Base-by-base conservation (phyloP, 2,113 vertebrate genomes). In the Solea solea region DNA sequence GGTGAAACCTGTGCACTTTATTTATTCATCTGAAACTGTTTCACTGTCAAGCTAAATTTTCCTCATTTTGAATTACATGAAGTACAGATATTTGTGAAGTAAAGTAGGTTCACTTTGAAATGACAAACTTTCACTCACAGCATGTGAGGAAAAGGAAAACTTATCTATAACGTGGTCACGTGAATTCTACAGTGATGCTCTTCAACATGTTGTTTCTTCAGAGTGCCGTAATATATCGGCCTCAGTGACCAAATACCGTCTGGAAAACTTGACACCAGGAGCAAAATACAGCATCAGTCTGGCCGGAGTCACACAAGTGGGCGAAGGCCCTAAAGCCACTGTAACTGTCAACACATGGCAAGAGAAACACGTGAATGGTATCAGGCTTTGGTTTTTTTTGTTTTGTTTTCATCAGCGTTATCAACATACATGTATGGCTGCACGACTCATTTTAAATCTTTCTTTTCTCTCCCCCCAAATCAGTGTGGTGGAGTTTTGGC, bases 231-330 rank as follows among this genome's bases (percentile, higher is more conserved):
- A 85, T 9, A 64, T 91, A 56, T 46, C 85, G 12, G 34, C 64
- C 8, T 88, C 71, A 39, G 1, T 69, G 15, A 65, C 25, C 0
- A 40, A 57, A 13, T 48, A 86, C 65, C 53, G 0, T 9, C 58
- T 93, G 50, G 48, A 69, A 59, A 79, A 90, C 15, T 60, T 93
- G 68, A 78, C 42, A 0, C 69, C 88, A 0, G 81, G 45, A 25
- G 12, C 74, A 1, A 81, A 63, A 27, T 93, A 93, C 66, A 81
- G 72, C 39, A 63, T 91, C 66, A 83, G 45, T 28, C 52, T 92
- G n/a, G 79, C 72, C 0, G 91, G 74, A 60, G 83, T 77, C 44
- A 92, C 91, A 3, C 8, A 2, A n/a, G 52, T 0, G 1, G 92
- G 92, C 28, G 39, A 74, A 40, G 92, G 92, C 27, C 84, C 63